phyloP scores from a whole-genome alignment of 2,888 invertebrate genomes.

The Pollenia angustigena region DNA sequence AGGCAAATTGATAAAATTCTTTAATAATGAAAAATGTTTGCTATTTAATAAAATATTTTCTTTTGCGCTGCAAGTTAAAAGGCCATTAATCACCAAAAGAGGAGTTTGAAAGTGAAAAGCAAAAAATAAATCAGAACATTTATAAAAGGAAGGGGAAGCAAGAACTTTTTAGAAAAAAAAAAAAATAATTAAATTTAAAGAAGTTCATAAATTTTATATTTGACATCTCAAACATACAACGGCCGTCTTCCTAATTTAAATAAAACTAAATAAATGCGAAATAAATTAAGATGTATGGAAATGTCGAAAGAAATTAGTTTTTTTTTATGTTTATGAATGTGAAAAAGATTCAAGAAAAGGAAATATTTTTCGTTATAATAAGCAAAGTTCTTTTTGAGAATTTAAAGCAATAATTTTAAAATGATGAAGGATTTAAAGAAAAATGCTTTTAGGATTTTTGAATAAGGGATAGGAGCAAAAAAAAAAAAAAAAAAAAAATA shows the following conservation, averaged over 20 bases:
- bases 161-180: background rate
- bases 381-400: too few relatives aligned
- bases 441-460: too few relatives aligned
- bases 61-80: slow-evolving; percentile 6
- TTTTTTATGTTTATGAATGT: background rate
- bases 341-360: background rate
- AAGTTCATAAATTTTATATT: slow-evolving; percentile 45
- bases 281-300: slow-evolving; percentile 21
- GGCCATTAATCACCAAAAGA: slow-evolving; percentile 24
- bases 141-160: background rate
- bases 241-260: background rate
- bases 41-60: background rate
- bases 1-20: too few relatives aligned
- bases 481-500: too few relatives aligned
- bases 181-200: slow-evolving; percentile 36
- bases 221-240: background rate
- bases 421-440: too few relatives aligned
- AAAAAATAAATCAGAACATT: background rate
- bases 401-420: too few relatives aligned
- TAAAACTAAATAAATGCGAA: background rate
- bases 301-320: background rate
- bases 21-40: too few relatives aligned
- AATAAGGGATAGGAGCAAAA: too few relatives aligned
- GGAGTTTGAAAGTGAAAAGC: too few relatives aligned
- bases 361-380: too few relatives aligned